Percentiles rank a stretch among this genome's conserved stretches.
Evolutionary conservation across 2,797 vertebrate species (phyloP).

Genomic region (Mormyrus hasselquistii): DNA sequence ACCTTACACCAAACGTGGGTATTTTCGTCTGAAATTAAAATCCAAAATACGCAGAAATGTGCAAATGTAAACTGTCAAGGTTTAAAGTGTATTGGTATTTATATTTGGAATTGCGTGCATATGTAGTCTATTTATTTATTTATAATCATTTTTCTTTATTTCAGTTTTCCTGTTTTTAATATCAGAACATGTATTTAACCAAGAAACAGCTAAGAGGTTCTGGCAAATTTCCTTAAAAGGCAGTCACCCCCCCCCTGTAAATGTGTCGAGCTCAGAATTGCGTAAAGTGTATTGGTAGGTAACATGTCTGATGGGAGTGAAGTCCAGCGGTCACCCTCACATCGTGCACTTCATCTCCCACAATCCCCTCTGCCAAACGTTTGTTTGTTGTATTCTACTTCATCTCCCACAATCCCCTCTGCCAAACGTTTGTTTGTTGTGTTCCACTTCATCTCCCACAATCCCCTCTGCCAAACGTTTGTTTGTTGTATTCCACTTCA

Average conservation of each 20-base stretch:
- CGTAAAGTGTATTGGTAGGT: background rate
- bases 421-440: too few relatives aligned
- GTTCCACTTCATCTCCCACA: too few relatives aligned
- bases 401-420: too few relatives aligned
- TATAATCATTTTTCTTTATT: background rate
- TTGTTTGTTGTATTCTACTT: too few relatives aligned
- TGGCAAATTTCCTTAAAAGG: background rate
- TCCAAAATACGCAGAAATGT: background rate
- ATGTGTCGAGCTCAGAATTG: background rate
- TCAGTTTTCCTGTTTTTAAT: background rate
- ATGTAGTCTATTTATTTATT: constrained; percentile 6
- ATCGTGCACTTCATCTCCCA: too few relatives aligned
- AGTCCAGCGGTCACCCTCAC: background rate
- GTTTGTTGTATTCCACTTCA: too few relatives aligned
- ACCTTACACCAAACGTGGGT: background rate
- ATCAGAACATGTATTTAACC: background rate
- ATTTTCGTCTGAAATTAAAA: background rate
- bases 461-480: too few relatives aligned
- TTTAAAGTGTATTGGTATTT: constrained; percentile 14
- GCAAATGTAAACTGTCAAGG: background rate
- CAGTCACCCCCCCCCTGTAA: too few relatives aligned
- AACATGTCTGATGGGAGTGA: constrained; percentile 11
- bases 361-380: too few relatives aligned
- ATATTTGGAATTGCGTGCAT: constrained; percentile 1
- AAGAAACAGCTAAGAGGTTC: background rate